These are phyloP conservation scores for Coregonus suidteri DNA, from an alignment of 2,797 vertebrate genomes.

Conservation along the genomic window DNA sequence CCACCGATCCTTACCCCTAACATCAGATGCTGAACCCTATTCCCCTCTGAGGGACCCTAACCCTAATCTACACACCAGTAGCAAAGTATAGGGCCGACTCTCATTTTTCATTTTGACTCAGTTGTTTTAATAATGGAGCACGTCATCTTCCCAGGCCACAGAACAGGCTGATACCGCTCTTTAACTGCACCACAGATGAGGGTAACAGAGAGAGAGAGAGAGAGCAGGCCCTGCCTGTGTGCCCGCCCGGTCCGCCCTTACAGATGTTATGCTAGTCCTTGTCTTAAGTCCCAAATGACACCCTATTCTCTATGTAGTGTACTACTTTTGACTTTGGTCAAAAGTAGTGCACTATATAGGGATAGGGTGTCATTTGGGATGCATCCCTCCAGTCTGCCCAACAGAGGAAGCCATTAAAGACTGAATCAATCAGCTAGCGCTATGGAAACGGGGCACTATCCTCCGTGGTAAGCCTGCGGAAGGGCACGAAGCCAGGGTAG, in stretches of 20 bases:
- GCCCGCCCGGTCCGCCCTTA: constrained; percentile 42
- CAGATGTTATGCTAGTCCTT: neutral
- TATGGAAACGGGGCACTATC: constrained; percentile 65
- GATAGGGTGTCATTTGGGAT: neutral
- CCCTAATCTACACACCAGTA: constrained; percentile 59
- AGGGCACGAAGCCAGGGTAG: constrained; percentile 58
- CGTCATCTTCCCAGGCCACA: constrained; percentile 74
- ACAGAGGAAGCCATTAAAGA: constrained; percentile 73
- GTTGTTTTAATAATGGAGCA: constrained; percentile 73
- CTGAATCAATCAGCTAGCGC: constrained; percentile 64
- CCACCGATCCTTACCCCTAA: constrained; percentile 9
- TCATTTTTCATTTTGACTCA: constrained; percentile 69
- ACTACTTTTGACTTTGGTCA: no score
- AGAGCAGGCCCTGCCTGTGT: constrained; percentile 9
- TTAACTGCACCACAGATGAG: constrained; percentile 75
- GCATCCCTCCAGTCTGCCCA: neutral
- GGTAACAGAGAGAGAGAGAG: constrained; percentile 51
- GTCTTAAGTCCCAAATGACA: no score
- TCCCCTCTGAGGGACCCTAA: constrained; percentile 23
- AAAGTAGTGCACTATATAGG: neutral
- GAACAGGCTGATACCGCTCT: constrained; percentile 72
- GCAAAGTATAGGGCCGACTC: constrained; percentile 37
- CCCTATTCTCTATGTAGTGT: no score
- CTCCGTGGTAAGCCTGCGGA: constrained; percentile 69
- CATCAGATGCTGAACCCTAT: constrained; percentile 51